phyloP scores from a whole-genome alignment of 2,797 vertebrate species.

The Adelosebastes latens region DNA sequence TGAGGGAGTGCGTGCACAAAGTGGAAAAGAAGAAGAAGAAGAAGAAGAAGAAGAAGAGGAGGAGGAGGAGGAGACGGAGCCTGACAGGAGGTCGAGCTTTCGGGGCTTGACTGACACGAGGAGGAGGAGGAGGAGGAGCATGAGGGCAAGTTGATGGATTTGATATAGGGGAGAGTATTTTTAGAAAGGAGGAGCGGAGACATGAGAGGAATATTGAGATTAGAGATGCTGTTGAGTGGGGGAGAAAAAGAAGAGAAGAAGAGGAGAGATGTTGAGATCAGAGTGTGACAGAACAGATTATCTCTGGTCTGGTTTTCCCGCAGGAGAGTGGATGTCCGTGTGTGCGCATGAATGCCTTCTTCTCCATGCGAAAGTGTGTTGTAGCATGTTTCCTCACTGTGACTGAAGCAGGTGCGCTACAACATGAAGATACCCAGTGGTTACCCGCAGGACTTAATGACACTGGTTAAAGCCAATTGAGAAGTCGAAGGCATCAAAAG shows the following conservation, averaged over 20 bases:
- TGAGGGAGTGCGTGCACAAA: constrained; percentile 56
- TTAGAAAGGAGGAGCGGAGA: constrained; percentile 68
- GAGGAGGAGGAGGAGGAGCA: constrained; percentile 64
- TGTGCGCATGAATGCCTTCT: constrained; percentile 36
- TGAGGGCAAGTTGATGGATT: constrained; percentile 75
- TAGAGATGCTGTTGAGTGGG: constrained; percentile 33
- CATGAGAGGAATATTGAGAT: constrained; percentile 63
- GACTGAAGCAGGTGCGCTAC: constrained; percentile 40
- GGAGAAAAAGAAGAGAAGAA: constrained; percentile 5
- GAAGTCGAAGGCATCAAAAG: constrained; percentile 36
- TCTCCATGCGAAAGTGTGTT: constrained; percentile 46
- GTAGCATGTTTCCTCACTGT: constrained; percentile 41
- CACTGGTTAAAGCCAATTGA: constrained; percentile 24
- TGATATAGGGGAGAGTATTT: constrained; percentile 76
- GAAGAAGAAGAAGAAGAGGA: constrained; percentile 37
- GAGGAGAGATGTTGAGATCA: constrained; percentile 58
- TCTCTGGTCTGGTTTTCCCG: constrained; percentile 63
- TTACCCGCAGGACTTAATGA: constrained; percentile 42
- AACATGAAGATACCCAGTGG: constrained; percentile 40
- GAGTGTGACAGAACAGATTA: constrained; percentile 75
- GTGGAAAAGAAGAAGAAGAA: constrained; percentile 61
- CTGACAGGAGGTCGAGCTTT: constrained; percentile 58
- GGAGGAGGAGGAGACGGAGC: constrained; percentile 49
- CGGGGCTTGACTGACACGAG: constrained; percentile 58
- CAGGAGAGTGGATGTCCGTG: constrained; percentile 59